These are phyloP conservation scores for Acipenser transmontanus DNA, from an alignment of 2,797 vertebrate genomes.

Conservation along the genomic window DNA sequence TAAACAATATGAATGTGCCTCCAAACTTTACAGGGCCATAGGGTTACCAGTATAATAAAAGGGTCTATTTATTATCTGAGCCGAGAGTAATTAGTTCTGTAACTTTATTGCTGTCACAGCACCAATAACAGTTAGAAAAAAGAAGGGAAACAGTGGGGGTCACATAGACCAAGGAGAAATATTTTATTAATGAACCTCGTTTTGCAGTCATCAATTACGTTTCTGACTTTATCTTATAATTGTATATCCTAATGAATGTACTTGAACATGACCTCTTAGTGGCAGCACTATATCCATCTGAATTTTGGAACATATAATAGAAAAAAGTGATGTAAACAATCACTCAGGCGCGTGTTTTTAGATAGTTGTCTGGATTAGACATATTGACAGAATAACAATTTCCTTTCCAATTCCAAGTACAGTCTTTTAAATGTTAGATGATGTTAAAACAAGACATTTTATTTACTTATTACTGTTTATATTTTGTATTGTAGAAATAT, in stretches of 20 bases:
- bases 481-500: too few species aligned
- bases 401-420: too few species aligned
- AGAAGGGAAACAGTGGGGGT: neutral
- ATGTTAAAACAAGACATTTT: too few species aligned
- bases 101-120: neutral
- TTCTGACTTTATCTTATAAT: neutral
- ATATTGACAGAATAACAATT: too few species aligned
- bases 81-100: slow-evolving; percentile 1
- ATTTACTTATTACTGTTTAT: too few species aligned
- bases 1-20: neutral
- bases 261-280: neutral
- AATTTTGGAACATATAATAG: too few species aligned
- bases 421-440: too few species aligned
- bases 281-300: neutral
- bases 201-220: neutral
- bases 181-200: neutral
- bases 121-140: neutral
- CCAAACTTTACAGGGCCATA: neutral
- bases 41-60: slow-evolving; percentile 1
- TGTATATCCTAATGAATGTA: neutral
- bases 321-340: too few species aligned
- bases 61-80: neutral
- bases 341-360: too few species aligned
- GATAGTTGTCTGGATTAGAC: too few species aligned
- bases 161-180: neutral